These are phyloP conservation scores for Anolis carolinensis DNA, from an alignment of 2,113 vertebrate species.

Conservation along the genomic window DNA sequence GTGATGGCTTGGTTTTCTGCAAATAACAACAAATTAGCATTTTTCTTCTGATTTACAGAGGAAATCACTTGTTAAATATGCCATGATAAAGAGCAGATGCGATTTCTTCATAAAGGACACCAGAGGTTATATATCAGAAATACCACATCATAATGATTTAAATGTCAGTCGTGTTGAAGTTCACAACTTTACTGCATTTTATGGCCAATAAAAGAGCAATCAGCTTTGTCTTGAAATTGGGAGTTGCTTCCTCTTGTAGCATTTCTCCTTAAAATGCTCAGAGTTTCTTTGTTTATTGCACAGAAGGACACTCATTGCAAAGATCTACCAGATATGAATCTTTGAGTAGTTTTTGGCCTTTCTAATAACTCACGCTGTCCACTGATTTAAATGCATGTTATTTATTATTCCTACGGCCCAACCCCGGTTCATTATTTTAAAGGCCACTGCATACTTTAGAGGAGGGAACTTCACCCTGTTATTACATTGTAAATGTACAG, in stretches of 20 bases:
- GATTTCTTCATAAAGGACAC: slow-evolving; percentile 20
- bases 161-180: slow-evolving; percentile 60
- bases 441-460: not conserved
- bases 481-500: not conserved
- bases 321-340: slow-evolving; percentile 7
- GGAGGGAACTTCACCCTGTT: not conserved
- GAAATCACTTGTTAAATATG: slow-evolving; percentile 1
- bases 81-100: not conserved
- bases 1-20: not conserved
- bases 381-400: not conserved
- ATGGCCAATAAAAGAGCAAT: slow-evolving; percentile 26
- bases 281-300: not conserved
- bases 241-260: slow-evolving; percentile 24
- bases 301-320: not conserved
- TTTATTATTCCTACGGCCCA: not conserved
- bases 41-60: not conserved
- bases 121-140: slow-evolving; percentile 42
- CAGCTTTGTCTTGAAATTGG: slow-evolving; percentile 10
- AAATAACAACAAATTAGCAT: not conserved
- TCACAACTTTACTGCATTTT: slow-evolving; percentile 47
- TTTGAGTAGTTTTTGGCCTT: not conserved
- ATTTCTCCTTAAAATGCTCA: slow-evolving; percentile 10
- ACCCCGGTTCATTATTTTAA: not conserved
- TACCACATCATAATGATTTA: slow-evolving; percentile 57
- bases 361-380: not conserved